Evolutionary conservation across 2,888 invertebrate species (phyloP).

Genomic region (Carterocephalus palaemon): DNA sequence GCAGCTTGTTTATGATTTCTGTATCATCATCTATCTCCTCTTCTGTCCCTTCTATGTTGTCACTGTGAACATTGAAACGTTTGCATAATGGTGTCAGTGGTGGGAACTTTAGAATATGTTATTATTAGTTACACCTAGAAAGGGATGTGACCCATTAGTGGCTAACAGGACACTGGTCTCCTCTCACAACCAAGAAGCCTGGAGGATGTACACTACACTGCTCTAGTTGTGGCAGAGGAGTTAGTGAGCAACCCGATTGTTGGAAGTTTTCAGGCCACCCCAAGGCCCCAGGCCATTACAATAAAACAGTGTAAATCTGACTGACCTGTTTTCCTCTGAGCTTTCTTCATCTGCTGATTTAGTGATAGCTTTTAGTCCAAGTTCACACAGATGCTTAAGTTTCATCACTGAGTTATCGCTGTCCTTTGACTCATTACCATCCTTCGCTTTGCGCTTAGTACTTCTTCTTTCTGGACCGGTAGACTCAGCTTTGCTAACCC

Average conservation of each 20-base stretch:
- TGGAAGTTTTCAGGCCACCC: too few relatives aligned
- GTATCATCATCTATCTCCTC: slow-evolving; percentile 56
- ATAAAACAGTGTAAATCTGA: too few relatives aligned
- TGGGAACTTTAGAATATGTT: too few relatives aligned
- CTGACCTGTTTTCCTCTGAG: slow-evolving; percentile 35
- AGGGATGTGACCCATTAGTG: too few relatives aligned
- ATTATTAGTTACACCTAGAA: too few relatives aligned
- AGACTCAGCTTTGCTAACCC: slow-evolving; percentile 39
- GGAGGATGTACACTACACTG: too few relatives aligned
- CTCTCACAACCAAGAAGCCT: too few relatives aligned
- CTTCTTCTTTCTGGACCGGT: slow-evolving; percentile 29
- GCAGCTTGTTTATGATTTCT: slow-evolving; percentile 63
- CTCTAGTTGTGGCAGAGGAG: too few relatives aligned
- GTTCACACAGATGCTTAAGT: slow-evolving; percentile 75
- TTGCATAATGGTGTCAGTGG: slow-evolving; percentile 26
- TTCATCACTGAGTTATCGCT: slow-evolving; percentile 72
- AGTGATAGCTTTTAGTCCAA: slow-evolving; percentile 71
- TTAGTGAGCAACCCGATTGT: too few relatives aligned
- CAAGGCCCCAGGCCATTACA: too few relatives aligned
- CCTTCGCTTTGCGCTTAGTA: slow-evolving; percentile 29
- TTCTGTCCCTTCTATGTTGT: slow-evolving; percentile 34
- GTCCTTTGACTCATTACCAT: slow-evolving; percentile 27
- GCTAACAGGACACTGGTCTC: too few relatives aligned
- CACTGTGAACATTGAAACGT: slow-evolving; percentile 30
- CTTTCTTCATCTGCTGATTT: slow-evolving; percentile 54